Evolutionary conservation across 2,888 invertebrate species (phyloP), one percentile per base, ranked within the genome.

Genomic region (Cerastis rubricosa): DNA sequence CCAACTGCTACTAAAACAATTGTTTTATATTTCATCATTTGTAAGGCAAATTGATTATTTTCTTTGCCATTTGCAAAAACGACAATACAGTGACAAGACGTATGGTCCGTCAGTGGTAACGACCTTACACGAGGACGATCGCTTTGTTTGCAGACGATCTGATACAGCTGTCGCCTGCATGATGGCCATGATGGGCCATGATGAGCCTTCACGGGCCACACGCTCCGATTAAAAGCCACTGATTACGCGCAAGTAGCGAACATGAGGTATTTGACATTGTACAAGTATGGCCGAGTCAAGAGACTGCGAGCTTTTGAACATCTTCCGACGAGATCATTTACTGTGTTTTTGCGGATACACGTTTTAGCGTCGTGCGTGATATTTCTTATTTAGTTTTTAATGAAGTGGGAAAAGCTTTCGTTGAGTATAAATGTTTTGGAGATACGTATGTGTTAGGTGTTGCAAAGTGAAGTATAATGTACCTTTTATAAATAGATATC

Each of bases 141-240:
- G 79, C 85, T 88, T 88, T 87, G 84, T 86, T 86, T 81, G 87
- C 85, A 78, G 79, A 86, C 84, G 78, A 89, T 89, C 88, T 81
- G 89, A 89, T 89, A 87, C 81, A 88, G 86, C 88, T 85, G 85
- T 87, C 88, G 83, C 78, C 69, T 81, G 83, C 75, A 73, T 85
- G 89, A 89, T 85, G 79, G 78, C 78, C 57, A 57, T 78, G 77
- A 76, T 76, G 76, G 73, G 29, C 51, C n/a, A 54, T 40, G 40
- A 40, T 40, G 40, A 6, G 40, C 51, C 68, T 43, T 57, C 49
- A 54, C 57, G 81, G 81, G 77, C 85, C 74, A 82, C 81, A 75
- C 85, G 80, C 45, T 66, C 80, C 82, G 89, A 89, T 89, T 89
- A 89, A 88, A 88, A 88, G 84, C 81, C 67, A 73, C 85, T 82